These are phyloP conservation scores for Nebria ingens DNA, from an alignment of 1,140 invertebrate genomes.

Conservation along the genomic window DNA sequence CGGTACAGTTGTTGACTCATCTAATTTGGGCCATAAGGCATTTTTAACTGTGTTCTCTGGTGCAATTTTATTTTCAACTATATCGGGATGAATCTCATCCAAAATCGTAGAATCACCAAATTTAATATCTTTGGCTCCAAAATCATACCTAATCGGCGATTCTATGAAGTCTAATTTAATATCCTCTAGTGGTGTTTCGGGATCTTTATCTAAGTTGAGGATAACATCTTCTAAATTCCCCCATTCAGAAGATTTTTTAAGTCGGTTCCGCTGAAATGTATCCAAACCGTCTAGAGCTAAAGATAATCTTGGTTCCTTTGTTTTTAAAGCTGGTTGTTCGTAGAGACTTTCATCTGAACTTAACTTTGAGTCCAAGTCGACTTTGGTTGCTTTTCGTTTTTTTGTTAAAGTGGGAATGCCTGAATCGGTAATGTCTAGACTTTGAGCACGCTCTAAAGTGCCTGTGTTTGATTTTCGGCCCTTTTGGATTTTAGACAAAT, in stretches of 20 bases:
- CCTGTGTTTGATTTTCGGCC: conserved; percentile 40
- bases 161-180: conserved; percentile 12
- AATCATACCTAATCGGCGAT: neutral
- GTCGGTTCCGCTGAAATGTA: conserved; percentile 50
- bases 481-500: conserved; percentile 62
- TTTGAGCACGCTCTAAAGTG: conserved; percentile 68
- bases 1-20: neutral
- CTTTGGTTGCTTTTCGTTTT: conserved; percentile 48
- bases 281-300: conserved; percentile 51
- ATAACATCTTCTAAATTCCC: conserved; percentile 66
- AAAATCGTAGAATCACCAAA: neutral
- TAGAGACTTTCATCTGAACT: conserved; percentile 27
- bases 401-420: conserved; percentile 47
- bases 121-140: neutral
- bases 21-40: neutral
- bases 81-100: neutral
- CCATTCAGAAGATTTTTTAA: conserved; percentile 65
- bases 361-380: conserved; percentile 22
- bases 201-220: conserved; percentile 28
- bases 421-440: conserved; percentile 64
- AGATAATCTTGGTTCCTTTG: conserved; percentile 50
- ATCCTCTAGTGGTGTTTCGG: conserved; percentile 12
- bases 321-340: conserved; percentile 23
- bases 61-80: neutral
- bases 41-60: neutral